phyloP scores from a whole-genome alignment of 2,888 invertebrate genomes.

The Sepiola atlantica region DNA sequence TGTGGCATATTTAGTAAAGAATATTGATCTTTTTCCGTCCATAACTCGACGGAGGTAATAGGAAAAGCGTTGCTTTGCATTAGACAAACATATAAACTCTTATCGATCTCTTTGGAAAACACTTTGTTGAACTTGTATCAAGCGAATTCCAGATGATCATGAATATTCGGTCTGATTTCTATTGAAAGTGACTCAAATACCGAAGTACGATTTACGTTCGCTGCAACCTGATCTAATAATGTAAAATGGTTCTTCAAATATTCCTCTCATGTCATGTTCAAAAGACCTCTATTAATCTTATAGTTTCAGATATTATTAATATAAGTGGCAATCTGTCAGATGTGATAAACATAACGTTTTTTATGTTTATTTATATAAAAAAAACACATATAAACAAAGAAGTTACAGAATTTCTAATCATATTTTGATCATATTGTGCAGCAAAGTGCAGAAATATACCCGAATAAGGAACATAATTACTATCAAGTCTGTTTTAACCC shows the following conservation, averaged over 20 bases:
- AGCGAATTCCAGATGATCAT: not conserved
- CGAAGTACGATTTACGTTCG: not conserved
- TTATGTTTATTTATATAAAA: too few species aligned
- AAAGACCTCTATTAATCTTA: not conserved
- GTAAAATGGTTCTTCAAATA: not conserved
- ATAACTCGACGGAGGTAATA: not conserved
- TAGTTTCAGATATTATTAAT: not conserved
- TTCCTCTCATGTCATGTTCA: not conserved
- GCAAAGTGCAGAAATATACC: too few species aligned
- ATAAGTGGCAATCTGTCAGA: not conserved
- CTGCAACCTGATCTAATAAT: not conserved
- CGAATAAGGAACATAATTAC: too few species aligned
- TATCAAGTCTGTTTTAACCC: too few species aligned
- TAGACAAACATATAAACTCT: not conserved
- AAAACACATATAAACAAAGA: too few species aligned
- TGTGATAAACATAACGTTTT: too few species aligned
- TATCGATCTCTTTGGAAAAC: not conserved
- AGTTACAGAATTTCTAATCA: too few species aligned
- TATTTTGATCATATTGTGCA: too few species aligned
- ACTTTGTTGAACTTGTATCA: conserved; percentile 6
- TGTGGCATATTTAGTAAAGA: not conserved
- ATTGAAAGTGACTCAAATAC: not conserved
- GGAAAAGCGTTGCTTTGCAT: not conserved
- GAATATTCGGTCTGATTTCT: not conserved
- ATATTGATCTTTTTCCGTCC: not conserved